These are phyloP conservation scores for Suillia variegata DNA, from an alignment of 2,888 invertebrate species.

Conservation along the genomic window DNA sequence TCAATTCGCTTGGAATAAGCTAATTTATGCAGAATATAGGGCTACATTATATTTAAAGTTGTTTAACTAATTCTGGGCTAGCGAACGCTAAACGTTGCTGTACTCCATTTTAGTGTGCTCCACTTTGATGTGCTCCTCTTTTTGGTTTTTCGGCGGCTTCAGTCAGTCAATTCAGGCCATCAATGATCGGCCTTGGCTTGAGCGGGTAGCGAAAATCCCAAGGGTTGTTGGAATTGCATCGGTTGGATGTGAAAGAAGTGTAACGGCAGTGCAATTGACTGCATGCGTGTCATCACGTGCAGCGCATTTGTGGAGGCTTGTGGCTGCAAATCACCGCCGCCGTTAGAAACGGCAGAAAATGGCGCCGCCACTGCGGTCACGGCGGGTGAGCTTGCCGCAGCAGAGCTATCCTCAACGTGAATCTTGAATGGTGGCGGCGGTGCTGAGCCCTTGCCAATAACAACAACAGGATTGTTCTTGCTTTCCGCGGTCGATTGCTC, in stretches of 20 bases:
- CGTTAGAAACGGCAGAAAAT: constrained; percentile 15
- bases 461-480: constrained; percentile 27
- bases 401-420: constrained; percentile 33
- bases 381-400: constrained; percentile 17
- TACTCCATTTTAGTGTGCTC: too few species aligned
- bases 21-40: too few species aligned
- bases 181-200: too few species aligned
- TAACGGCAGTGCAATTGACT: constrained; percentile 45
- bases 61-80: too few species aligned
- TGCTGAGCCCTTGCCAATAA: constrained; percentile 24
- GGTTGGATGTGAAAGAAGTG: constrained; percentile 51
- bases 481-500: constrained; percentile 39
- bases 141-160: too few species aligned
- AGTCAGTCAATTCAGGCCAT: too few species aligned
- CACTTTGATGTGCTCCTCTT: too few species aligned
- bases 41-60: too few species aligned
- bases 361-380: constrained; percentile 15
- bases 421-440: constrained; percentile 33
- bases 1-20: too few species aligned
- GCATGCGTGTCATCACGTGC: constrained; percentile 37
- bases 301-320: constrained; percentile 38
- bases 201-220: constrained; percentile 32
- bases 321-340: constrained; percentile 35
- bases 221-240: constrained; percentile 48
- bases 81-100: too few species aligned